Evolutionary conservation across 1,140 invertebrate genomes (phyloP), one percentile per base, ranked within the genome.

Genomic region (Teleopsis dalmanni): DNA sequence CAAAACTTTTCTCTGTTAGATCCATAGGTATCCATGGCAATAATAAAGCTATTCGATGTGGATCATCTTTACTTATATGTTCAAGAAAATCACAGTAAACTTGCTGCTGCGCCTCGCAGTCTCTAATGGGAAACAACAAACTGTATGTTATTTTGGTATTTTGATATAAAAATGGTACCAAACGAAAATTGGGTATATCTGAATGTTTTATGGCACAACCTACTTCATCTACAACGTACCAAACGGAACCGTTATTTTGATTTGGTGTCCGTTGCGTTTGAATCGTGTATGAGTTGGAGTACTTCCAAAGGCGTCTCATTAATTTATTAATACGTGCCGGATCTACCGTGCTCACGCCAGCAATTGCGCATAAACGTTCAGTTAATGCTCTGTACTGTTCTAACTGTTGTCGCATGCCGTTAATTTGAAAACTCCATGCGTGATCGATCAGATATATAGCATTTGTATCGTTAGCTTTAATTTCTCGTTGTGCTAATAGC

Each of bases 201-300:
- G 80, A 85, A 67, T 95, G 91, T 49, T 80, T 81, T 37, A 96
- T 84, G 2, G 83, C 81, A 18, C 83, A 85, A 21, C 92, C 92
- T 56, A 96, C 80, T 72, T 95, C 92, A 73, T 95, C 92, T 81
- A 91, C 85, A 10, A 96, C 79, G 71, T 93, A 95, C 92, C 92
- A 95, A 18, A 88, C 72, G 4, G 84, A 83, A 48, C 84, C 70
- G 55, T 77, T 74, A 26, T 86, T 78, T 66, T 87, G 85, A 26
- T 80, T 68, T 0, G 73, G 66, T 38, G 75, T 58, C 1, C 51
- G 57, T 25, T 64, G 66, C 26, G 69, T 76, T 53, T 73, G 77
- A 47, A 90, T 70, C 9, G 80, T 79, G 72, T 90, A 92, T 3
- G 81, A 83, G 48, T 85, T 81, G 58, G 83, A 84, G 61, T 81